Percentiles rank a stretch among this genome's conserved stretches.
These are phyloP conservation scores for Heliconius hermathena DNA, from an alignment of 1,140 invertebrate genomes.

Conservation along the genomic window DNA sequence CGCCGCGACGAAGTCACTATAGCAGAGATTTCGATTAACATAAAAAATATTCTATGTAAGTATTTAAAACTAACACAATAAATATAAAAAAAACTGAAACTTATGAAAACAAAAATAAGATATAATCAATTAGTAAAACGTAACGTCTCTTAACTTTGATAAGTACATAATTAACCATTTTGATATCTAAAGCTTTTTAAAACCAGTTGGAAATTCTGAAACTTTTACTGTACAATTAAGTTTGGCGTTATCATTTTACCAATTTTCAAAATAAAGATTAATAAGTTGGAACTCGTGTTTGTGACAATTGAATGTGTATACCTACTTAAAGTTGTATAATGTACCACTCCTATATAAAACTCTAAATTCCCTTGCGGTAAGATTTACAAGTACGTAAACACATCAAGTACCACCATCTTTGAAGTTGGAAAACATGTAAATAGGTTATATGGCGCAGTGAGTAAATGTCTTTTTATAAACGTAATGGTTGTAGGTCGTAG, in stretches of 20 bases:
- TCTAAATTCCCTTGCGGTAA: not conserved
- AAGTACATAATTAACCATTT: not conserved
- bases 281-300: not conserved
- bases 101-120: too few relatives aligned
- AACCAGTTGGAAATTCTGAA: not conserved
- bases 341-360: not conserved
- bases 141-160: not conserved
- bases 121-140: too few relatives aligned
- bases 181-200: not conserved
- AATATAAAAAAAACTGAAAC: too few relatives aligned
- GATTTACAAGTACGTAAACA: not conserved
- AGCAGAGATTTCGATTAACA: not conserved
- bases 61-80: too few relatives aligned
- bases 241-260: constrained; percentile 2
- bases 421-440: too few relatives aligned
- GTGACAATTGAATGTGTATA: not conserved
- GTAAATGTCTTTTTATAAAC: too few relatives aligned
- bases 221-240: not conserved
- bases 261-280: constrained; percentile 8
- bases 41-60: not conserved
- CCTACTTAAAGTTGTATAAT: not conserved
- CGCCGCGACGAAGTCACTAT: not conserved
- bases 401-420: not conserved
- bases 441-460: too few relatives aligned
- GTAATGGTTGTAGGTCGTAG: too few relatives aligned